Conservation (phyloP, 2,888 invertebrate genomes). For the Agrochola lychnidis region DNA sequence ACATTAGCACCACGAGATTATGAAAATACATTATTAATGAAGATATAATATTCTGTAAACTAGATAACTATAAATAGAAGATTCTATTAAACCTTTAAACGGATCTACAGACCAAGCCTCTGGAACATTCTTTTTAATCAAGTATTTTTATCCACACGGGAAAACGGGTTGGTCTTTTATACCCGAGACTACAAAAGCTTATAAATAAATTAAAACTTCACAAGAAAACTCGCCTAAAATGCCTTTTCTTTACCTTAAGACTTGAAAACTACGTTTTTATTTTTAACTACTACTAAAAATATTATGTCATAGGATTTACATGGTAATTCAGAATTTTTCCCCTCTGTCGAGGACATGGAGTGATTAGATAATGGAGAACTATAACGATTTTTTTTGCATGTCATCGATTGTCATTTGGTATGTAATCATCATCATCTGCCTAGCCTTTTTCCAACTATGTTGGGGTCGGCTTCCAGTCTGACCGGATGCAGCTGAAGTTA, state of each 20-base stretch:
- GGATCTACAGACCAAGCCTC: background rate
- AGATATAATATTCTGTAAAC: background rate
- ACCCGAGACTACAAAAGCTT: constrained; percentile 6
- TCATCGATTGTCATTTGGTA: no score
- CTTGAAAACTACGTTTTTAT: constrained; percentile 42
- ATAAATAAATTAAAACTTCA: constrained; percentile 47
- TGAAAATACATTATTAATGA: background rate
- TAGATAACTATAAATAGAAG: background rate
- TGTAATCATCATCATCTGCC: no score
- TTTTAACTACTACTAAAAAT: constrained; percentile 50
- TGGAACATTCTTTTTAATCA: constrained; percentile 19
- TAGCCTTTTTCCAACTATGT: no score
- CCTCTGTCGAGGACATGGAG: background rate
- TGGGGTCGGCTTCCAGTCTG: no score
- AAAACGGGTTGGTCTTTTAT: constrained; percentile 23
- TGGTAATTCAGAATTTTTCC: constrained; percentile 42
- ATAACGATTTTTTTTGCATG: no score
- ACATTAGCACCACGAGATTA: no score
- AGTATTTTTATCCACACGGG: constrained; percentile 18
- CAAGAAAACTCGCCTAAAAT: constrained; percentile 18
- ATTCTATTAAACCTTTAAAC: background rate
- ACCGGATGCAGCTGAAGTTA: no score
- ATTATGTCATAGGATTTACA: constrained; percentile 50
- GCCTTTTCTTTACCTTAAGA: constrained; percentile 29
- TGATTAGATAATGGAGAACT: background rate